Conservation (phyloP, 2,888 invertebrate species). For the Lepidonotus clava region DNA sequence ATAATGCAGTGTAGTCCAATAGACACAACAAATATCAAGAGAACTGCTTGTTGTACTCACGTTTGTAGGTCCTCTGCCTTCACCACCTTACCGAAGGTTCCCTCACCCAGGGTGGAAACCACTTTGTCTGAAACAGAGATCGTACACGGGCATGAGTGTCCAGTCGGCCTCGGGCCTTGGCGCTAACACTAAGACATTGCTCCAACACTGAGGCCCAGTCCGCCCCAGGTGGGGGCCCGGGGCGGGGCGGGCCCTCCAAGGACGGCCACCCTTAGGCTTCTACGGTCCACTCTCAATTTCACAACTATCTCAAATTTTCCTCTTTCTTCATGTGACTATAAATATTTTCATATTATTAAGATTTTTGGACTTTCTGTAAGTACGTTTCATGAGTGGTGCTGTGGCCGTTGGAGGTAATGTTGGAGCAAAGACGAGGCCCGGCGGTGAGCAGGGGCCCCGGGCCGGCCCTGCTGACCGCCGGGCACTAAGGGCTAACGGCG, state of each 20-base stretch:
- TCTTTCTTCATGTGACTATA: too few relatives aligned
- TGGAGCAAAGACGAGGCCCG: conserved; percentile 3
- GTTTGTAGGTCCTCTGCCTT: conserved; percentile 96
- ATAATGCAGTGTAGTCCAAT: too few relatives aligned
- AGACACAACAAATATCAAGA: too few relatives aligned
- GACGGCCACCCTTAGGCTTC: neutral
- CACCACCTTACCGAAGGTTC: conserved; percentile 99
- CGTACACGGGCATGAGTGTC: conserved; percentile 26
- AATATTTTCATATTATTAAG: too few relatives aligned
- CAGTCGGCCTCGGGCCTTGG: neutral
- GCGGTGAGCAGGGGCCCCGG: too few relatives aligned
- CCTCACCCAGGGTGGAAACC: conserved; percentile 98
- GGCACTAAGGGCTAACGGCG: too few relatives aligned
- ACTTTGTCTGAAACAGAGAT: conserved; percentile 93
- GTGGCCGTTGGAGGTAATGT: neutral
- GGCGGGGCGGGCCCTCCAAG: neutral
- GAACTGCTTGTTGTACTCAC: conserved; percentile 88
- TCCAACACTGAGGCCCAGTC: neutral
- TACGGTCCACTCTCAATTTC: too few relatives aligned
- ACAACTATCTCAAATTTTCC: too few relatives aligned
- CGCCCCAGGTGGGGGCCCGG: neutral
- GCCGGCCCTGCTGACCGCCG: too few relatives aligned
- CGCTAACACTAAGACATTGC: conserved; percentile 14
- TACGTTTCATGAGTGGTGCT: neutral
- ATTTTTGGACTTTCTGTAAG: neutral